Evolutionary conservation across 2,797 vertebrate genomes (phyloP), one percentile per base, ranked within the genome.

Genomic region (Rhincodon typus): DNA sequence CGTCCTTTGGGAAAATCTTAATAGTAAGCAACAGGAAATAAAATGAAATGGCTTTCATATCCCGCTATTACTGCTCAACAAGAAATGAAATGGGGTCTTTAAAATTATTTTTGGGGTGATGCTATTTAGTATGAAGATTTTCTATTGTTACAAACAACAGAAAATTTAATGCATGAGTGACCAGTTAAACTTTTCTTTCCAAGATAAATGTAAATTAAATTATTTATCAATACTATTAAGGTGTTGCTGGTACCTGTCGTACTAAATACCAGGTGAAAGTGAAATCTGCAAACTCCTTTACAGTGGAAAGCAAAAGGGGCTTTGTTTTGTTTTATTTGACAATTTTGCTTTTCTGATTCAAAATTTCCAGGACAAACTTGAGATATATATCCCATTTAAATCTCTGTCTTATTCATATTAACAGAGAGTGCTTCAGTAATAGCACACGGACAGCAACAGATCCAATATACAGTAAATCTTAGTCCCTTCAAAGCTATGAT

Each of bases 1-100:
- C 74, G 94, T 95, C 94, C 94, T 74, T 77, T 77, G 94, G 94
- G 94, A 95, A 95, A 95, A 77, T 95, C 70, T 95, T 95, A 95
- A 95, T 95, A 95, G 94, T 95, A 74, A 95, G 94, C 94, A 95
- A 95, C 94, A 95, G 94, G 94, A 95, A 95, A 95, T 95, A 95
- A 95, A 95, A 95, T 74, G 94, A 95, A 95, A 74, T 95, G 94
- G 94, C 70, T 95, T 95, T 74, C 94, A 95, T 95, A 77, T 95
- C 53, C 94, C 34, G 42, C 94, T 53, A 30, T 77, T 95, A 74
- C 70, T 95, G 94, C 50, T 95, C 94, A 74, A 69, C 69, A 72
- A 94, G 67, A 94, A 94, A 94, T 50, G 70, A 77, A 74, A 95
- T 72, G 70, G 94, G 70, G 94, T 53, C 46, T 95, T 95, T 57